A percentile compares a stretch with the other conserved stretches of the same genome.
Evolutionary conservation across 2,113 vertebrate species (phyloP).

Genomic region (Malurus melanocephalus): DNA sequence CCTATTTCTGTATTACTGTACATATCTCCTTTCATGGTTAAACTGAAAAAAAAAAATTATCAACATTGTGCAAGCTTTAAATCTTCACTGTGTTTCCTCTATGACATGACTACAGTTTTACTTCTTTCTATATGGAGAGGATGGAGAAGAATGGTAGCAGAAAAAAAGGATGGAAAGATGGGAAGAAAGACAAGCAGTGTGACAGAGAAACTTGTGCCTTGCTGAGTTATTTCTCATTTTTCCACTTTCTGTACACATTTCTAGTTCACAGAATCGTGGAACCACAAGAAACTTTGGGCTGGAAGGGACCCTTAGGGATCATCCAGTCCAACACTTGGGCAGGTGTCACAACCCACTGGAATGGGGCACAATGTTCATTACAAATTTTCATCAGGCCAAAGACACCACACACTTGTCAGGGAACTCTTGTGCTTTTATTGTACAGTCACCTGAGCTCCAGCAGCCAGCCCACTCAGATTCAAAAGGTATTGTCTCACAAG

Average conservation of each 20-base stretch:
- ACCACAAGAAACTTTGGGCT: not conserved
- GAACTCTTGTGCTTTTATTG: too few species aligned
- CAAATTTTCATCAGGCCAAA: too few species aligned
- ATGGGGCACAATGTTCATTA: too few species aligned
- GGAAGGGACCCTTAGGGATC: not conserved
- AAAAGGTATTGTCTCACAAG: too few species aligned
- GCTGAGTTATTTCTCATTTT: not conserved
- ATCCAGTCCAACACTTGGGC: not conserved
- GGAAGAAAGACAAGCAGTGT: not conserved
- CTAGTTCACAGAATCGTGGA: not conserved
- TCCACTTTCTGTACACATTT: not conserved
- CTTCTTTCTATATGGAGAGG: too few species aligned
- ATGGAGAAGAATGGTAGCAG: not conserved
- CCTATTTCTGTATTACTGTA: fast-evolving
- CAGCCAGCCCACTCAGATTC: too few species aligned
- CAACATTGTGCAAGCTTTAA: not conserved
- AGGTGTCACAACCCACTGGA: not conserved
- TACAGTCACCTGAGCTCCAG: too few species aligned
- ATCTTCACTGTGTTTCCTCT: not conserved
- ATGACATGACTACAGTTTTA: fast-evolving
- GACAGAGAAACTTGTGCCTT: not conserved
- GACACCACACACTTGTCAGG: too few species aligned
- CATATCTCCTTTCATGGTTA: not conserved
- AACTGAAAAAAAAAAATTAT: not conserved
- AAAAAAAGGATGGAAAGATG: not conserved